phyloP scores from a whole-genome alignment of 1,140 invertebrate species.

The Pseudomyrmex flavicornis region DNA sequence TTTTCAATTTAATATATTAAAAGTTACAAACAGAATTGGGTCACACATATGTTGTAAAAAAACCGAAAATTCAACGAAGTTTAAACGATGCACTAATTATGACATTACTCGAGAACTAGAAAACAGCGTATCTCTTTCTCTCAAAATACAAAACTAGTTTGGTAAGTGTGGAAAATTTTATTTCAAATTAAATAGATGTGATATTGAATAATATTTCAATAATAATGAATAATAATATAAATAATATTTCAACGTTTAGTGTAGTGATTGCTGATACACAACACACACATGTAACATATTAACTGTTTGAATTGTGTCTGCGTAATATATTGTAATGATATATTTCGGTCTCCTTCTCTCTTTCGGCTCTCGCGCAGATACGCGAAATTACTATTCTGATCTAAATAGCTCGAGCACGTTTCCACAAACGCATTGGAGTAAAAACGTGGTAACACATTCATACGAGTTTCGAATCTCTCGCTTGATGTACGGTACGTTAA shows the following conservation, averaged over 20 bases:
- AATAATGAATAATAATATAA: no score
- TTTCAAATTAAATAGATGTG: no score
- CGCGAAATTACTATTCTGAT: conserved; percentile 9
- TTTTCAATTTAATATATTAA: conserved; percentile 10
- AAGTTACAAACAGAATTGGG: not conserved
- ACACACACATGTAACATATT: not conserved
- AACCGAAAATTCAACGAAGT: not conserved
- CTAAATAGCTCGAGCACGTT: not conserved
- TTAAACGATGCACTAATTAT: not conserved
- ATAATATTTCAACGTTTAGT: no score
- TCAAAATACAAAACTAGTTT: no score
- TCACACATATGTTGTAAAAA: not conserved
- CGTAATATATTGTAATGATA: not conserved
- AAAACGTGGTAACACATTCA: not conserved
- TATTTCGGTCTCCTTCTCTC: not conserved
- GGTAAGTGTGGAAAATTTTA: no score
- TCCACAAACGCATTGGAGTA: not conserved
- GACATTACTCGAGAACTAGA: no score
- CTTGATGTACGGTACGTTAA: conserved; percentile 16
- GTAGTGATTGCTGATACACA: no score
- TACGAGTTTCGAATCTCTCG: not conserved
- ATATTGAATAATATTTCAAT: no score
- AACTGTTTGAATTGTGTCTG: not conserved
- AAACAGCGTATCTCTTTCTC: no score
- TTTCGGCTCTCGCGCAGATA: not conserved